Evolutionary conservation across 2,797 vertebrate genomes (phyloP).

Genomic region (Oryzias sinensis): DNA sequence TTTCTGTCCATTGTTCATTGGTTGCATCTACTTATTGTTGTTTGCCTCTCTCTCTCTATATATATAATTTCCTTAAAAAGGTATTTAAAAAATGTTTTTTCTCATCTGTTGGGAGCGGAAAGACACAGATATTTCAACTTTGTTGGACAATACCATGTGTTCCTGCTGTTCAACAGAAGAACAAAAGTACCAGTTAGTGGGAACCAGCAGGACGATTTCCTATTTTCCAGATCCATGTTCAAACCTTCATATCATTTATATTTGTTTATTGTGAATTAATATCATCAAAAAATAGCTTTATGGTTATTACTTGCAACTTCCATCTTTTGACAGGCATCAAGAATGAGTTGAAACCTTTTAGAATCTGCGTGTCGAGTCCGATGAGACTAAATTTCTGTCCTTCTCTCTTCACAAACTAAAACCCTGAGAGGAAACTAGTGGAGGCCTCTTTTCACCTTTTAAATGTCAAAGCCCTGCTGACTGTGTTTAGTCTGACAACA

Average conservation of each 20-base stretch:
- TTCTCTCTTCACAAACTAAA: neutral
- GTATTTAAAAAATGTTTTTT: neutral
- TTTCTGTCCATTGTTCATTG: constrained; percentile 47
- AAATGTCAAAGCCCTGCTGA: neutral
- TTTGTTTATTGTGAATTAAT: too few species aligned
- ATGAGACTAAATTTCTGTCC: neutral
- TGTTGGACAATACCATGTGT: constrained; percentile 1
- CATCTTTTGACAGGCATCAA: constrained; percentile 13
- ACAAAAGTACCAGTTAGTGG: constrained; percentile 20
- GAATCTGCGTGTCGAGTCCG: neutral
- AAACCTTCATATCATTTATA: constrained; percentile 2
- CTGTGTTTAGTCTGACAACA: constrained; percentile 16
- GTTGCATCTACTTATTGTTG: constrained; percentile 48
- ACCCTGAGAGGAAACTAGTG: neutral
- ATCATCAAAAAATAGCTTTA: too few species aligned
- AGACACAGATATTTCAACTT: neutral
- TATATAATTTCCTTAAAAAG: too few species aligned
- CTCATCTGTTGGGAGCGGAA: neutral
- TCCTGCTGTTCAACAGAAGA: constrained; percentile 21
- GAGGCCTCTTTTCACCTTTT: neutral
- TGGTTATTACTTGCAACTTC: too few species aligned
- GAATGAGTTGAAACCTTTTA: neutral
- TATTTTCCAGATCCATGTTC: constrained; percentile 30
- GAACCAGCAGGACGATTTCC: too few species aligned
- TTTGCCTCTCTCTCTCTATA: too few species aligned